Conservation (phyloP, 2,797 vertebrate genomes). For the Danio jaintianensis region DNA sequence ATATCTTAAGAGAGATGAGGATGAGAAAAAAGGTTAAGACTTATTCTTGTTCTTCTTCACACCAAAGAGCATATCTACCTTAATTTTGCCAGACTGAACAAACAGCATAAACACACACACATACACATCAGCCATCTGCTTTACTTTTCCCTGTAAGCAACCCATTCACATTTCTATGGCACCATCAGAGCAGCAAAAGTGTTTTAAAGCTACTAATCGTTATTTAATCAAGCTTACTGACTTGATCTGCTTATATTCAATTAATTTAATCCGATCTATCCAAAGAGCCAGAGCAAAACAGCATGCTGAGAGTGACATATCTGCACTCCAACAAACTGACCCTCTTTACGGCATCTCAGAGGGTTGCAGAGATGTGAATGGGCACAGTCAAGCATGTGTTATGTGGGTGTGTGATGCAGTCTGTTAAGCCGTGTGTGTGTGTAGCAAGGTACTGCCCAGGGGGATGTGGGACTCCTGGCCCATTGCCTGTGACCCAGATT, state of each 20-base stretch:
- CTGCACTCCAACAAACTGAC: slow-evolving; percentile 24
- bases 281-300: slow-evolving; percentile 44
- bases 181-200: slow-evolving; percentile 30
- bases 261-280: slow-evolving; percentile 60
- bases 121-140: slow-evolving; percentile 41
- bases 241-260: slow-evolving; percentile 62
- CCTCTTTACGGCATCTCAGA: slow-evolving; percentile 24
- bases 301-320: slow-evolving; percentile 26
- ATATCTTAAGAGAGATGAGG: background rate
- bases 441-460: slow-evolving; percentile 14
- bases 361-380: slow-evolving; percentile 19
- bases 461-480: slow-evolving; percentile 38
- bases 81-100: slow-evolving; percentile 12
- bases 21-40: too few species aligned
- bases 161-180: slow-evolving; percentile 11
- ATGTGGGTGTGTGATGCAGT: slow-evolving; percentile 5
- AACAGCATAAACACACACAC: slow-evolving; percentile 7
- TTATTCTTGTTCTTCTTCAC: background rate
- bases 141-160: background rate
- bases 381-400: slow-evolving; percentile 40
- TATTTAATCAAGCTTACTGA: slow-evolving; percentile 54
- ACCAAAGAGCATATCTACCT: slow-evolving; percentile 33
- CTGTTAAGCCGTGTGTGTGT: slow-evolving; percentile 25
- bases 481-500: slow-evolving; percentile 58
- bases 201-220: slow-evolving; percentile 51